Conservation (phyloP, 2,113 vertebrate genomes). For the Centropus unirufus region DNA sequence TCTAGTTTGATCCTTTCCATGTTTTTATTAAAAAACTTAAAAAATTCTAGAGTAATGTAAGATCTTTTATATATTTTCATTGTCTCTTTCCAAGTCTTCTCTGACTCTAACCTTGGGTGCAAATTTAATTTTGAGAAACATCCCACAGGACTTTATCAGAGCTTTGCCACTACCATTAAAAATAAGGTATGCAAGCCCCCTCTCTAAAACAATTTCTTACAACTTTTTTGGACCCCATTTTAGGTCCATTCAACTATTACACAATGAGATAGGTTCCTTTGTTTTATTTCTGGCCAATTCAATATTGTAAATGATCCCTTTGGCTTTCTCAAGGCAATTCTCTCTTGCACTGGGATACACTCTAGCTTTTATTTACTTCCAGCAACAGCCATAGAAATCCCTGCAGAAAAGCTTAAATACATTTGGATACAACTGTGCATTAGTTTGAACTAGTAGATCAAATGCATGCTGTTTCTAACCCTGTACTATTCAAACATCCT, state of each 20-base stretch:
- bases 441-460: accelerated
- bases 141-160: neutral
- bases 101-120: neutral
- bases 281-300: neutral
- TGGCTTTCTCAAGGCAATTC: neutral
- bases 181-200: neutral
- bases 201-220: neutral
- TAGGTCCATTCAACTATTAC: neutral
- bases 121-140: neutral
- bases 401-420: neutral
- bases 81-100: neutral
- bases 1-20: neutral
- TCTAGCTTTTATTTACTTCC: neutral
- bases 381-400: neutral
- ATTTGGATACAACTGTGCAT: neutral
- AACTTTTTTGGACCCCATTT: neutral
- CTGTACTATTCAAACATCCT: neutral
- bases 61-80: neutral
- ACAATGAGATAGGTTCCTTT: neutral
- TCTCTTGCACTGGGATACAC: neutral
- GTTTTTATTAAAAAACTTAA: neutral
- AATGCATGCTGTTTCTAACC: neutral
- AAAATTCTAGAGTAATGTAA: neutral
- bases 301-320: neutral
- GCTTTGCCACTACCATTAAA: neutral